Conservation (phyloP, 23 tunicate genomes). For the Clavelina lepadiformis region DNA sequence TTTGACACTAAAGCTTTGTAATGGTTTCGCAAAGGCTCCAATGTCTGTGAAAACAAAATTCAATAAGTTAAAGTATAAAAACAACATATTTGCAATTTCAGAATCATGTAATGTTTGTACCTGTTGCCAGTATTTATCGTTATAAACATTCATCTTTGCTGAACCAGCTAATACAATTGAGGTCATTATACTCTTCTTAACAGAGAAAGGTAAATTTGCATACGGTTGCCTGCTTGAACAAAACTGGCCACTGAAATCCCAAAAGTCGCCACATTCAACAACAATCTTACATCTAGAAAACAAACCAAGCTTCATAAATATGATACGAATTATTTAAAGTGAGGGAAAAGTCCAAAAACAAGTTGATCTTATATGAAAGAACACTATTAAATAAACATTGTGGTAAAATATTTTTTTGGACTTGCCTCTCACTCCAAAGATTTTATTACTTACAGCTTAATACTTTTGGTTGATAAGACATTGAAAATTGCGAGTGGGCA, state of each 20-base stretch:
- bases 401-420: too few species aligned
- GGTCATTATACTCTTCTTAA: conserved; percentile 49
- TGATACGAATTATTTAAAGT: too few species aligned
- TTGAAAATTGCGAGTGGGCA: too few species aligned
- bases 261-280: conserved; percentile 50
- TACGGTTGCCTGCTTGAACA: conserved; percentile 23
- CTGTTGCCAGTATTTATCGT: conserved; percentile 67
- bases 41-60: conserved; percentile 34
- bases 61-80: too few species aligned
- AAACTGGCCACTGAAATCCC: conserved; percentile 41
- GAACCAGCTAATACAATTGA: conserved; percentile 64
- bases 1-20: conserved; percentile 40
- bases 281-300: conserved; percentile 39
- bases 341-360: too few species aligned
- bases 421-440: too few species aligned
- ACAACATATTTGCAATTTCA: too few species aligned
- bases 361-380: too few species aligned
- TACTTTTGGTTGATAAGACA: too few species aligned
- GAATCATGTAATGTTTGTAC: conserved; percentile 5
- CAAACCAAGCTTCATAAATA: too few species aligned
- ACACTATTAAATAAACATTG: too few species aligned
- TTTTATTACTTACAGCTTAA: too few species aligned
- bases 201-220: conserved; percentile 8
- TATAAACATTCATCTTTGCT: conserved; percentile 49
- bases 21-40: conserved; percentile 35